Base-by-base conservation (phyloP, 1,140 invertebrate genomes). In the Scaptomyza hsui region DNA sequence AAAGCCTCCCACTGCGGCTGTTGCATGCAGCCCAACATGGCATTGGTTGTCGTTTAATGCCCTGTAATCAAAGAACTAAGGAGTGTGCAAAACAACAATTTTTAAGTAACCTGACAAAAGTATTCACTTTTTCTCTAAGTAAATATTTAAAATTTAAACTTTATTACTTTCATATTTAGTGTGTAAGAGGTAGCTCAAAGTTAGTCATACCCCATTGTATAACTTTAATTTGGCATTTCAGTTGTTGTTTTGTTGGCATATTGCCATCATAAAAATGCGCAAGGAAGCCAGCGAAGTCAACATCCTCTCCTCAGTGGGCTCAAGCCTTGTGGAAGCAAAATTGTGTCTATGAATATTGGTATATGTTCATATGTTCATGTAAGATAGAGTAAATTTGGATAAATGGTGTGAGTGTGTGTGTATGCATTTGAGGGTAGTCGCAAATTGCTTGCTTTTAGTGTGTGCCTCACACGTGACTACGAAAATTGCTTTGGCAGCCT, bases 361-460 rank as follows among this genome's bases (percentile, higher is more conserved):
- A 19, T 12, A 37, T 29, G 26, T 21, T 21, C 19, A 21, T 12
- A 29, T 67, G n/a, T 7, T 29, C 7, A 18, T 53, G 13, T 53
- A 16, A 7, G 29, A 32, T 2, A 49, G 32, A 16, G 0, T 37
- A 4, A 59, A 29, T 35, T 4, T 35, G 60, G 53, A 42, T 0
- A 15, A 18, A 10, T 5, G 13, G 9, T 16, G 18, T 42, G 24
- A 44, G 39, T 4, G 9, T 18, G 9, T 18, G 9, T 15, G 15
- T 16, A 49, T 49, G 19, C 19, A 26, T 37, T 10, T 35, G 29
- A 45, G 62, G 61, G 56, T 41, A 32, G 44, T 13, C 13, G 41
- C 18, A 81, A 77, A 77, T 85, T 81, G 82, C 71, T 85, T 81
- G 78, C 81, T 85, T 85, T 85, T 88, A 85, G 82, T 77, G 62